Percentiles rank a stretch among this genome's conserved stretches.
phyloP scores from a whole-genome alignment of 2,113 vertebrate species.

The Perognathus longimembris region DNA sequence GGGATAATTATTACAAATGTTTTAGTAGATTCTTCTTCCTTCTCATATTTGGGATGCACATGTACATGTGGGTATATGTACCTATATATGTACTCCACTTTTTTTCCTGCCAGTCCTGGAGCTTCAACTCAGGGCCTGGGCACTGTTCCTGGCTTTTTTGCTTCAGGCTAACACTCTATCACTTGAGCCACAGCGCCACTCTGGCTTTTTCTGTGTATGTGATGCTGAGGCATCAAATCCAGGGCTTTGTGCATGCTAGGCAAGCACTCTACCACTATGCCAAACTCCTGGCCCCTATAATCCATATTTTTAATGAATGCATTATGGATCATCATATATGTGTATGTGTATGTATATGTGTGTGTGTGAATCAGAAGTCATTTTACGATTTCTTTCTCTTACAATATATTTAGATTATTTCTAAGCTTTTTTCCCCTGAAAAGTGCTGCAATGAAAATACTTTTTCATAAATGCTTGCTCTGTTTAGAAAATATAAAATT shows the following conservation, averaged over 20 bases:
- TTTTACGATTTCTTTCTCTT: background rate
- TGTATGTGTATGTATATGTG: background rate
- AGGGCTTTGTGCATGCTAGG: too few species aligned
- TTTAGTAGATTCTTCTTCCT: constrained; percentile 30
- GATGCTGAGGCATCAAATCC: too few species aligned
- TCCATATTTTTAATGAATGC: constrained; percentile 21
- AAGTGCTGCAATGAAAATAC: constrained; percentile 35
- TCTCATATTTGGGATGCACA: background rate
- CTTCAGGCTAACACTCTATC: too few species aligned
- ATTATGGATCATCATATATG: background rate
- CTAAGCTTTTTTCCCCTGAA: constrained; percentile 27
- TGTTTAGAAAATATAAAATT: constrained; percentile 34
- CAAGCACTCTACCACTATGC: too few species aligned
- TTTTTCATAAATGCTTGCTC: constrained; percentile 40
- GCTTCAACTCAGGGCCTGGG: too few species aligned
- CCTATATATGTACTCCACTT: too few species aligned
- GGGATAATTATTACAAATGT: constrained; percentile 25
- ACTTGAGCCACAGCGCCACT: too few species aligned
- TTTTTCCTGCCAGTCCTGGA: too few species aligned
- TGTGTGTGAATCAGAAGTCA: background rate
- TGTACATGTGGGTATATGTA: background rate
- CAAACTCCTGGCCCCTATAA: background rate
- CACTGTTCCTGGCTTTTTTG: too few species aligned
- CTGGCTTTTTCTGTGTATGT: too few species aligned
- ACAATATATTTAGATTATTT: background rate